phyloP scores from a whole-genome alignment of 2,888 invertebrate species.

The Atrina japonica region DNA sequence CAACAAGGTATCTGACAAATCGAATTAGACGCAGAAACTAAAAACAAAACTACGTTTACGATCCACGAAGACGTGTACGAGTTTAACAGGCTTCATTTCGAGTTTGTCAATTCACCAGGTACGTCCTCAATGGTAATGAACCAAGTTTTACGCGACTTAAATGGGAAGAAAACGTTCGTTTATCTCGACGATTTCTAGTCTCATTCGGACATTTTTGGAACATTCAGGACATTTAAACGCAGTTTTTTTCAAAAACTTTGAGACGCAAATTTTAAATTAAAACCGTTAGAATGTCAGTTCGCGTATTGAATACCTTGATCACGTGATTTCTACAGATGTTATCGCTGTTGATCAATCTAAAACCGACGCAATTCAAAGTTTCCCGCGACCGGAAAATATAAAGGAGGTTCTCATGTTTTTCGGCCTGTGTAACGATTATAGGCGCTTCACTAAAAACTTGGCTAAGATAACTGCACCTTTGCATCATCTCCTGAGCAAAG shows the following conservation, averaged over 20 bases:
- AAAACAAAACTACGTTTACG: slow-evolving; percentile 22
- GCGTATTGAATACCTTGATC: slow-evolving; percentile 45
- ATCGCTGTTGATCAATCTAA: slow-evolving; percentile 35
- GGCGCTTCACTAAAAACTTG: slow-evolving; percentile 39
- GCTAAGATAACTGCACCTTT: slow-evolving; percentile 38
- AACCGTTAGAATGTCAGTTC: slow-evolving; percentile 46
- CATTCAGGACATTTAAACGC: slow-evolving; percentile 40
- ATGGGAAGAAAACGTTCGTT: slow-evolving; percentile 43
- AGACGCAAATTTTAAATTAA: slow-evolving; percentile 36
- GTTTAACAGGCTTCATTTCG: slow-evolving; percentile 44
- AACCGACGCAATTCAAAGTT: slow-evolving; percentile 25
- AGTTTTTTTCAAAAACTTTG: slow-evolving; percentile 38
- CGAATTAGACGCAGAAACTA: slow-evolving; percentile 14
- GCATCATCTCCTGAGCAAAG: slow-evolving; percentile 35
- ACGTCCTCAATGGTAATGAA: slow-evolving; percentile 26
- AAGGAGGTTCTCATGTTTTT: slow-evolving; percentile 17
- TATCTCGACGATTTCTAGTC: slow-evolving; percentile 49
- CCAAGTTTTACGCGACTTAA: slow-evolving; percentile 22
- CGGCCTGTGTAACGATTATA: slow-evolving; percentile 40
- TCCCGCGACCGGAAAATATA: slow-evolving; percentile 27
- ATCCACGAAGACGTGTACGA: slow-evolving; percentile 42
- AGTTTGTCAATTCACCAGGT: slow-evolving; percentile 19
- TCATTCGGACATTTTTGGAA: slow-evolving; percentile 30
- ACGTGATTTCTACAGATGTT: slow-evolving; percentile 42
- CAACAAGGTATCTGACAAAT: slow-evolving; percentile 24